Conservation (phyloP, 2,797 vertebrate genomes). For the Pangasius larnaudii region DNA sequence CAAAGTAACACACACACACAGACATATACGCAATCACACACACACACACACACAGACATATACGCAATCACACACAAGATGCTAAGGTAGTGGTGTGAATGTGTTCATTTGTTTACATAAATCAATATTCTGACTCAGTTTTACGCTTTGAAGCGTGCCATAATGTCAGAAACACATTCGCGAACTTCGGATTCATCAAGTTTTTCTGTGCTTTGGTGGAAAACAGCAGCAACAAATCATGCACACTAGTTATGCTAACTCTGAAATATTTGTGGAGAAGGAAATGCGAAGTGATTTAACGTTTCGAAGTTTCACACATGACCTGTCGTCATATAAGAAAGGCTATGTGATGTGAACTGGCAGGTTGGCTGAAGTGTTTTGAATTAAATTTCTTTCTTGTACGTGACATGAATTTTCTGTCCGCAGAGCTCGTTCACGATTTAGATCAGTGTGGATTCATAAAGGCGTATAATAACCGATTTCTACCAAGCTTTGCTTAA, state of each 20-base stretch:
- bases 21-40: neutral
- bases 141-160: neutral
- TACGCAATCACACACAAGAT: neutral
- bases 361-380: neutral
- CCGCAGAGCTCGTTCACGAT: neutral
- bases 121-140: conserved; percentile 1
- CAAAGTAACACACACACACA: conserved; percentile 60
- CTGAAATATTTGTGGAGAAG: neutral
- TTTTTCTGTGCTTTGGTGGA: neutral
- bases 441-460: neutral
- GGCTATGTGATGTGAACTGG: neutral
- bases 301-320: neutral
- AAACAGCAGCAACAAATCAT: neutral
- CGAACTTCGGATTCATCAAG: neutral
- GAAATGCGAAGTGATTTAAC: neutral
- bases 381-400: neutral
- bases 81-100: neutral
- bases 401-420: neutral
- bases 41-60: neutral
- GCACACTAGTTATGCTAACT: neutral
- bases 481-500: neutral
- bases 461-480: neutral
- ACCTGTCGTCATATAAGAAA: neutral
- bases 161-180: neutral
- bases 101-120: neutral